phyloP scores from a whole-genome alignment of 2,113 vertebrate genomes.

The Casuarius casuarius region DNA sequence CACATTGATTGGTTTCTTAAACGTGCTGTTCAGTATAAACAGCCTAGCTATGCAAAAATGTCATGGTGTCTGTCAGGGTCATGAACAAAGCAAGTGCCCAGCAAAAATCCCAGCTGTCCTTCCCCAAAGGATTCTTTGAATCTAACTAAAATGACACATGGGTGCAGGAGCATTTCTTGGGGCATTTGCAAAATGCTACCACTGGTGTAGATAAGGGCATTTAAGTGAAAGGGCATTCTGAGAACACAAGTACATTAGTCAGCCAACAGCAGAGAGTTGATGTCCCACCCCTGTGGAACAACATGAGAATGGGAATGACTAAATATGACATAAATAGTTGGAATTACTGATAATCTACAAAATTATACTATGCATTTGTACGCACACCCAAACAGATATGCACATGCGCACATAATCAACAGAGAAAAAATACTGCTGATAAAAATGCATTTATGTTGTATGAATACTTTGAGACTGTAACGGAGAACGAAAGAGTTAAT shows the following conservation, averaged over 20 bases:
- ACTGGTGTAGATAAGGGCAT: not conserved
- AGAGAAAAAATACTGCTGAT: not conserved
- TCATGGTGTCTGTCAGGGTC: not conserved
- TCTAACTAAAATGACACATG: not conserved
- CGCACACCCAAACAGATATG: not conserved
- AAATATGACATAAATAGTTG: not conserved
- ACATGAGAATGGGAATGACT: not conserved
- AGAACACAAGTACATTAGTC: not conserved
- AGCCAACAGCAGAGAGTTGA: not conserved
- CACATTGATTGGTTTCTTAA: not conserved
- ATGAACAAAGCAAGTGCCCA: not conserved
- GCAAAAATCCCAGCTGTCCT: not conserved
- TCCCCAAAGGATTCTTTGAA: not conserved
- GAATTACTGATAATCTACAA: not conserved
- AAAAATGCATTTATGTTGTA: not conserved
- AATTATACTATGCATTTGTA: not conserved
- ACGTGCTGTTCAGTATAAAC: not conserved
- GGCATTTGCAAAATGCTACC: not conserved
- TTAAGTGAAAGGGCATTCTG: constrained; percentile 5
- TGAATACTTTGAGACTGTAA: not conserved
- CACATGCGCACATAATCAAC: not conserved
- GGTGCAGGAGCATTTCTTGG: not conserved
- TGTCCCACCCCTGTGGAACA: not conserved
- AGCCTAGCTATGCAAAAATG: not conserved
- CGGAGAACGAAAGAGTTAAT: not conserved